phyloP scores from a whole-genome alignment of 2,888 invertebrate genomes.

The Andrena haemorrhoa region DNA sequence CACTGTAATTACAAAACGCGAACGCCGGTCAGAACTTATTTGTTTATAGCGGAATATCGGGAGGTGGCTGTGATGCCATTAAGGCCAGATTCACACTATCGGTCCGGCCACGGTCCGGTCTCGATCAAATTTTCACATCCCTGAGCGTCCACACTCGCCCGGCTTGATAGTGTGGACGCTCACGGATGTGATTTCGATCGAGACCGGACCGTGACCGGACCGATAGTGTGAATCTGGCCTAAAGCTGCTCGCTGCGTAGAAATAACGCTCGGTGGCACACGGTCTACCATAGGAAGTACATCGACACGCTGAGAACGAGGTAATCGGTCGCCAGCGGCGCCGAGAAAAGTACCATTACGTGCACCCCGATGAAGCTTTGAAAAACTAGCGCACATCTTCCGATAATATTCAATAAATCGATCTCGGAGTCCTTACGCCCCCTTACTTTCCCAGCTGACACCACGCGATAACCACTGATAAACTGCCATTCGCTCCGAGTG shows the following conservation, averaged over 20 bases:
- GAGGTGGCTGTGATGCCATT: neutral
- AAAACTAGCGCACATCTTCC: neutral
- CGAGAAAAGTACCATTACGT: neutral
- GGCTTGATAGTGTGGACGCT: no score
- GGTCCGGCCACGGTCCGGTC: no score
- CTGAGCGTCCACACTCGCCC: no score
- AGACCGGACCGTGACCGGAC: no score
- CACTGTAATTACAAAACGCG: conserved; percentile 14
- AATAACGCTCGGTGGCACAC: conserved; percentile 12
- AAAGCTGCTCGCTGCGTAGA: conserved; percentile 10
- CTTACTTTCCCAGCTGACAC: no score
- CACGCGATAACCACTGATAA: no score
- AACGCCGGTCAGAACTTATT: conserved; percentile 9
- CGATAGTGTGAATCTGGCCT: no score
- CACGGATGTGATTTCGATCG: no score
- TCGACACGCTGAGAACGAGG: neutral
- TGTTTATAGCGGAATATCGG: conserved; percentile 9
- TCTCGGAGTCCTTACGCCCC: no score
- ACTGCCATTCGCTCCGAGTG: no score
- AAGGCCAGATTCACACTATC: no score
- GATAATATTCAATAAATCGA: neutral
- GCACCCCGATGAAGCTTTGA: neutral
- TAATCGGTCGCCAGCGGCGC: neutral
- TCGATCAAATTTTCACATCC: no score
- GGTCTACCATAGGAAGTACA: neutral